Evolutionary conservation across 2,888 invertebrate species (phyloP).

Genomic region (Tanytarsus gracilentus): DNA sequence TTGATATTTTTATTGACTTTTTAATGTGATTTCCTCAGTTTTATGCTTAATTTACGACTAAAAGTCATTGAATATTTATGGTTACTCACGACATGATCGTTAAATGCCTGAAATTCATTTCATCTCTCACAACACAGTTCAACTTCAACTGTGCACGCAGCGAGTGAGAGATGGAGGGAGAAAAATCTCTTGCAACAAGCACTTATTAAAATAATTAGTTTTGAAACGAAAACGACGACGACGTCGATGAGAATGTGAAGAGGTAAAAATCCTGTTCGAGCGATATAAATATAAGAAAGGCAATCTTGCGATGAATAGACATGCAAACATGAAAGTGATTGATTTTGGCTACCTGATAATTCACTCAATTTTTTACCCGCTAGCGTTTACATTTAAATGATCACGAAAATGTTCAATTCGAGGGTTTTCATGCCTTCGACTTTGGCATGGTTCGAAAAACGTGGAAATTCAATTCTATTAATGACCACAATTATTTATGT

Average conservation of each 20-base stretch:
- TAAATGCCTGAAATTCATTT: not conserved
- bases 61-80: constrained; percentile 7
- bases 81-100: not conserved
- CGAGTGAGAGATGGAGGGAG: no score
- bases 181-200: no score
- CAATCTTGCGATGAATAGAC: not conserved
- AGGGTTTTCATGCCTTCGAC: not conserved
- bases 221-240: no score
- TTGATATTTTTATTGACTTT: constrained; percentile 3
- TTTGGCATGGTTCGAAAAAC: no score
- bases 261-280: no score
- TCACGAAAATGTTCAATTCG: not conserved
- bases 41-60: not conserved
- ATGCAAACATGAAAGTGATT: constrained; percentile 22
- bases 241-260: no score
- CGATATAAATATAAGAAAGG: no score
- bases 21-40: not conserved
- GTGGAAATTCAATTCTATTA: no score
- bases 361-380: not conserved
- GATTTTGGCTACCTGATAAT: constrained; percentile 25
- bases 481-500: no score
- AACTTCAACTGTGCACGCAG: no score
- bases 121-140: not conserved
- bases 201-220: no score
- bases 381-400: not conserved